Conservation (phyloP, 2,113 vertebrate species). For the Pteruthius melanotis region DNA sequence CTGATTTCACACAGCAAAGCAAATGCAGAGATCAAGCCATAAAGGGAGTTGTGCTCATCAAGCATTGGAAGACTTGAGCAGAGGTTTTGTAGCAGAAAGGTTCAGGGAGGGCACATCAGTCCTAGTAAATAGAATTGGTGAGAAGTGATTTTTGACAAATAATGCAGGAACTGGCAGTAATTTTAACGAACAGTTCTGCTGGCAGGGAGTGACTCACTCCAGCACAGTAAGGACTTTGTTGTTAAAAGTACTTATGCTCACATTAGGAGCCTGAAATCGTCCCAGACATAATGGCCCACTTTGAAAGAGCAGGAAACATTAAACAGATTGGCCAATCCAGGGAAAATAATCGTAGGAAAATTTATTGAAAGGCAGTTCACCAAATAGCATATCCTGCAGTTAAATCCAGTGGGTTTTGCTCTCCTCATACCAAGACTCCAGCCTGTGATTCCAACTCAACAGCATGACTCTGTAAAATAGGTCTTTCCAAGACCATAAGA, state of each 20-base stretch:
- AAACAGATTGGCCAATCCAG: constrained; percentile 1
- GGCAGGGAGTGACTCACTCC: background rate
- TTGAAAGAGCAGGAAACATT: constrained; percentile 16
- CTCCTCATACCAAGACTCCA: background rate
- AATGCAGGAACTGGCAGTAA: background rate
- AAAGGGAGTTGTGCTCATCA: background rate
- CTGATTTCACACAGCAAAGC: background rate
- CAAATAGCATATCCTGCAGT: background rate
- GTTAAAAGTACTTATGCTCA: background rate
- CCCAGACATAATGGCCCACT: background rate
- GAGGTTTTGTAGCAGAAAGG: background rate
- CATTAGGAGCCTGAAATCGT: constrained; percentile 2
- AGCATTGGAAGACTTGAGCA: background rate
- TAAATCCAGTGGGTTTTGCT: background rate
- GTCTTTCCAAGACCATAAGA: background rate
- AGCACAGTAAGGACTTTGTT: background rate
- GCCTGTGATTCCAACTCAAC: background rate
- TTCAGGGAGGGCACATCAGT: background rate
- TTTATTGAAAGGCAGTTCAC: background rate
- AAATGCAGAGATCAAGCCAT: background rate
- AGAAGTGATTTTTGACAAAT: background rate
- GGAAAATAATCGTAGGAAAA: background rate
- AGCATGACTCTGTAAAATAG: background rate
- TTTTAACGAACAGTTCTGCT: background rate
- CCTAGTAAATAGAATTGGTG: background rate